Evolutionary conservation across 2,113 vertebrate species (phyloP).

Genomic region (Sprattus sprattus): DNA sequence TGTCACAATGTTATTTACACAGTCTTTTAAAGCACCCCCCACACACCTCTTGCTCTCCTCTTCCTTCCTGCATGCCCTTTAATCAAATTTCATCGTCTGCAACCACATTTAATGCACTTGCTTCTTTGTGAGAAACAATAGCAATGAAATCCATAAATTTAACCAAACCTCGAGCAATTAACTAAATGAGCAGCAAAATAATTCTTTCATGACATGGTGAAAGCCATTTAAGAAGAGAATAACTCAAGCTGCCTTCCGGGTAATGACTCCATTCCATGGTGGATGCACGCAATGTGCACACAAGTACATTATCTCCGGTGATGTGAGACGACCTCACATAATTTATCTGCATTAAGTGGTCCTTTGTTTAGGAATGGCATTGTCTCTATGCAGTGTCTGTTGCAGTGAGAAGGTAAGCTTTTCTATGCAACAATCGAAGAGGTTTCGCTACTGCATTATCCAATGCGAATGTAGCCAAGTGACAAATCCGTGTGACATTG

Average conservation of each 20-base stretch:
- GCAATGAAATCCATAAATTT: conserved; percentile 42
- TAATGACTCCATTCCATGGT: conserved; percentile 25
- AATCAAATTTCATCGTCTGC: conserved; percentile 39
- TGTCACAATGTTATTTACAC: conserved; percentile 41
- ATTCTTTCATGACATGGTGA: conserved; percentile 29
- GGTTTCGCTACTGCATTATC: neutral
- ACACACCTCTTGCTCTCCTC: conserved; percentile 2
- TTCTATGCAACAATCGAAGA: conserved; percentile 42
- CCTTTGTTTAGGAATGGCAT: neutral
- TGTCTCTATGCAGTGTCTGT: neutral
- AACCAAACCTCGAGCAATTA: conserved; percentile 43
- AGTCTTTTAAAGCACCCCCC: no score
- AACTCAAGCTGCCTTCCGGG: conserved; percentile 27
- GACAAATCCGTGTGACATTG: neutral
- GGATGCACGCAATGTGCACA: conserved; percentile 23
- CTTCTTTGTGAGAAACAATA: conserved; percentile 31
- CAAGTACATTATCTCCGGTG: conserved; percentile 22
- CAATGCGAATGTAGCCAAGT: neutral
- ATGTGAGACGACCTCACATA: conserved; percentile 17
- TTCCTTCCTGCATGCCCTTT: conserved; percentile 1
- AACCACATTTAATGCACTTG: conserved; percentile 23
- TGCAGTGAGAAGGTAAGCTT: conserved; percentile 25
- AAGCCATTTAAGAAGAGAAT: conserved; percentile 36
- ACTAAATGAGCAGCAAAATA: conserved; percentile 44
- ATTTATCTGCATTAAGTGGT: conserved; percentile 21